phyloP scores from a whole-genome alignment of 1,140 invertebrate species.

The Tetragonula clypearis region DNA sequence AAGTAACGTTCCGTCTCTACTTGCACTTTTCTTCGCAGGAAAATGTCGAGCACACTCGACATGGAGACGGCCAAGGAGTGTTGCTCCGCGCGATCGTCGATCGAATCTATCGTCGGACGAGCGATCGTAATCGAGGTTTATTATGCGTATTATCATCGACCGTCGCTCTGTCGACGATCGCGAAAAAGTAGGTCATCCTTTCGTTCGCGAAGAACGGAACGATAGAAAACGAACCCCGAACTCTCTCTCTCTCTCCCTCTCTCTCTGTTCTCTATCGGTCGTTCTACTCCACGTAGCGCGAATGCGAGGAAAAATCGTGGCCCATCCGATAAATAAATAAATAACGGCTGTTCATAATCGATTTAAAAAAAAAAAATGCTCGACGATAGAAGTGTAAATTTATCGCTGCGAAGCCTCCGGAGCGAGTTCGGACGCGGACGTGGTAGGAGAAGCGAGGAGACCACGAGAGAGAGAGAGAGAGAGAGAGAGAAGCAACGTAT shows the following conservation, averaged over 20 bases:
- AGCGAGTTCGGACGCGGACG: slow-evolving; percentile 27
- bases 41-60: slow-evolving; percentile 1
- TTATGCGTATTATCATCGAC: background rate
- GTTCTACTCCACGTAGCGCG: background rate
- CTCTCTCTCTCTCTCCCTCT: slow-evolving; percentile 2
- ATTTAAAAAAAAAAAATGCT: slow-evolving; percentile 33
- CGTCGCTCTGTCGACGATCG: background rate
- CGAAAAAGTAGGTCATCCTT: slow-evolving; percentile 9
- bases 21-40: slow-evolving; percentile 56
- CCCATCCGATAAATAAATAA: background rate
- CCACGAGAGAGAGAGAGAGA: background rate
- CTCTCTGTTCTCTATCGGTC: background rate
- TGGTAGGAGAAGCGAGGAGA: background rate
- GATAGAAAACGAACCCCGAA: background rate
- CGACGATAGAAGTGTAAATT: slow-evolving; percentile 53
- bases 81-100: background rate
- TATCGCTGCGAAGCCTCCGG: slow-evolving; percentile 36
- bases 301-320: background rate
- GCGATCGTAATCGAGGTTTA: background rate
- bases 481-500: background rate
- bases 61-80: no score
- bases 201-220: background rate
- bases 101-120: background rate
- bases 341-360: slow-evolving; percentile 25
- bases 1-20: slow-evolving; percentile 57